These are phyloP conservation scores for Euzophera pinguis DNA, from an alignment of 2,888 invertebrate species.

Conservation along the genomic window DNA sequence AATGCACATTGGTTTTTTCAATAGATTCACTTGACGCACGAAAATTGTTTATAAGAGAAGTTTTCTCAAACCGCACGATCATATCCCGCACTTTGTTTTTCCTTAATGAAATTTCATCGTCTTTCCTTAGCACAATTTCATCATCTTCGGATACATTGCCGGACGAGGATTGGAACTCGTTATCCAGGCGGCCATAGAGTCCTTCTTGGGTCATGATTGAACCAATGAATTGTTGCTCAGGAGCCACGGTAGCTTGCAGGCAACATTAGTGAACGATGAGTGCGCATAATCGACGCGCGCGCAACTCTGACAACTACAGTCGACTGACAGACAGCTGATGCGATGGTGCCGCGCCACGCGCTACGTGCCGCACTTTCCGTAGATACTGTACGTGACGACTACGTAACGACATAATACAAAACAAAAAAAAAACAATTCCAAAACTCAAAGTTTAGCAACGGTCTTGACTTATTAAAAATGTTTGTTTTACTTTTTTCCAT, in stretches of 20 bases:
- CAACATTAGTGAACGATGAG: constrained; percentile 53
- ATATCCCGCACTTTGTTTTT: constrained; percentile 67
- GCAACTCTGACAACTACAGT: constrained; percentile 44
- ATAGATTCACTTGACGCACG: constrained; percentile 61
- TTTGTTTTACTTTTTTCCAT: no score
- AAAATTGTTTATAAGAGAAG: constrained; percentile 42
- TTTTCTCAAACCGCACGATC: constrained; percentile 67
- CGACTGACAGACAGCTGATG: constrained; percentile 41
- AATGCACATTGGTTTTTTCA: constrained; percentile 51
- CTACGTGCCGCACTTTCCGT: constrained; percentile 34
- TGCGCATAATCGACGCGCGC: constrained; percentile 56
- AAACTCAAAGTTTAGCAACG: no score
- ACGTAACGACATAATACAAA: background rate
- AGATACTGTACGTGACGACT: constrained; percentile 19
- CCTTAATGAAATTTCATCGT: constrained; percentile 59
- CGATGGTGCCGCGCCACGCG: constrained; percentile 39
- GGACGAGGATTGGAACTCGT: constrained; percentile 52
- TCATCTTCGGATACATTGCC: constrained; percentile 58
- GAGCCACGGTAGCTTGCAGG: constrained; percentile 44
- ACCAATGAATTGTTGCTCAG: constrained; percentile 47
- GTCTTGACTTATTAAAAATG: no score
- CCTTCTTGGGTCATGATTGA: constrained; percentile 67
- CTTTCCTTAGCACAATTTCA: constrained; percentile 55
- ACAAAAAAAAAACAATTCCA: no score
- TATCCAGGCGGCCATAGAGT: constrained; percentile 47